These are phyloP conservation scores for Conops quadrifasciatus DNA, from an alignment of 2,888 invertebrate genomes.

Conservation along the genomic window DNA sequence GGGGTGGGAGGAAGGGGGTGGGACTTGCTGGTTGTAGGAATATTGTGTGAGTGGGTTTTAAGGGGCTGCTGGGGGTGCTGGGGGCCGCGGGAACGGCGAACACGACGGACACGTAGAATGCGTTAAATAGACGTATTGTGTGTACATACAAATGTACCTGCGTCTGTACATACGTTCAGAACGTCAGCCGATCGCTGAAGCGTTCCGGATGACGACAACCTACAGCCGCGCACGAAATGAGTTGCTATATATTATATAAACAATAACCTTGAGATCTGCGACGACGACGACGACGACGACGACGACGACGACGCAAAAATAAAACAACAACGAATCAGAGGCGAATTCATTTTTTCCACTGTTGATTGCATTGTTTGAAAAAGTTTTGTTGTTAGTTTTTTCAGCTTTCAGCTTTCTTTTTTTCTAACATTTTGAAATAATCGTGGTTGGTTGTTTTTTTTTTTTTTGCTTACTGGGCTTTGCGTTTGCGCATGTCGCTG, in stretches of 20 bases:
- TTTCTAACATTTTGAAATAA: background rate
- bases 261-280: no score
- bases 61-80: no score
- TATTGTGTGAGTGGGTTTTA: no score
- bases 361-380: background rate
- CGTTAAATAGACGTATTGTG: constrained; percentile 12
- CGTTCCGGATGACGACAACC: constrained; percentile 1
- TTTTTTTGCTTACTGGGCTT: background rate
- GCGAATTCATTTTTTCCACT: no score
- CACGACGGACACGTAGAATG: background rate
- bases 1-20: no score
- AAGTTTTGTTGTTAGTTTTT: background rate
- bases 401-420: background rate
- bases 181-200: constrained; percentile 21
- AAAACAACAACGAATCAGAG: no score
- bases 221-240: constrained; percentile 7
- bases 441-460: background rate
- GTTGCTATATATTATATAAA: constrained; percentile 14
- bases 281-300: no score
- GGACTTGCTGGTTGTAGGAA: no score
- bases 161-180: no score
- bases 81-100: background rate
- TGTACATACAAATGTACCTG: no score
- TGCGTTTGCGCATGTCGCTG: background rate
- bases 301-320: no score